Evolutionary conservation across 2,113 vertebrate species (phyloP), one percentile per base, ranked within the genome.

Genomic region (Epinephelus cyanopodus): DNA sequence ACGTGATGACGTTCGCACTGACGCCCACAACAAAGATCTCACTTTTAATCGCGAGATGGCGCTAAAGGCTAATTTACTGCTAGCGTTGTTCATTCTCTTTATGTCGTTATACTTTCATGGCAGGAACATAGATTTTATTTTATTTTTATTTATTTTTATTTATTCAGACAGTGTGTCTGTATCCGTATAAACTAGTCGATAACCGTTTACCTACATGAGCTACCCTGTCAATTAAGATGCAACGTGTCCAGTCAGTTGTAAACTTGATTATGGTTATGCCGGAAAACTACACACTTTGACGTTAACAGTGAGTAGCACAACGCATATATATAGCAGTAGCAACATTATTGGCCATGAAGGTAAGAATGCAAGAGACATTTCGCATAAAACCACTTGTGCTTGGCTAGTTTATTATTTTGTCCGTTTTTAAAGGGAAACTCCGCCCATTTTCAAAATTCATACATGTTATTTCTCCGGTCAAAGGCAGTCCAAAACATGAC

Each of bases 1-100:
- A 85, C 95, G 94, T 94, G 23, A 94, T 94, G 92, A 94, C 95
- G 95, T 90, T 3, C 0, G 2, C 33, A 8, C 18, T 1, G 5
- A 27, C 27, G 48, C 15, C 14, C 5, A 29, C 12, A 15, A 33
- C 17, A 10, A 12, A 18, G 3, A 2, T 0, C 1, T 15, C 13
- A 0, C 2, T 50, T 65, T 62, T 14, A 2, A 18, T 1, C 90
- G 21, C 83, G 3, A 88, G 93, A 72, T 87, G 89, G 92, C 86
- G 88, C 78, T 3, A 80, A 19, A 48, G 1, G 45, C 9, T 12
- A 67, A 72, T 4, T 27, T 15, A 12, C 23, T 27, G 12, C 42
- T 12, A 45, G 42, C 42, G 42, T 45, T 12, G 1, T 4, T 2
- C 3, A 29, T 4, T 63, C 13, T 37, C 9, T 45, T 45, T 12